Conservation (phyloP, 2,888 invertebrate genomes). For the Physocephala rufipes region DNA sequence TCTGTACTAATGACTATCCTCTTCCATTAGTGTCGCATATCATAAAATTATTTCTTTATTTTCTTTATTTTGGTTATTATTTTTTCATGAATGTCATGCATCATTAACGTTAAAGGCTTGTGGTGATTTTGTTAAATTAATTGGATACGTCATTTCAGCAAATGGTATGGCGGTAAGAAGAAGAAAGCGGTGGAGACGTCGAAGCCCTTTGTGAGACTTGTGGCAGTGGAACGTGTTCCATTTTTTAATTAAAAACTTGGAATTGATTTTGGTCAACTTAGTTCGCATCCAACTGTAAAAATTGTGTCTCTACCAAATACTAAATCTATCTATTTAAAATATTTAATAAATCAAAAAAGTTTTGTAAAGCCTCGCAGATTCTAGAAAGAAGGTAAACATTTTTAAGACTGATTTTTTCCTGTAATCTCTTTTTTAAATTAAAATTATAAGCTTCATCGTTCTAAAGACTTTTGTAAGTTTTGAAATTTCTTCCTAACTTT, state of each 20-base stretch:
- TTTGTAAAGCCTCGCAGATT: too few relatives aligned
- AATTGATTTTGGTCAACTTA: background rate
- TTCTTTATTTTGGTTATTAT: background rate
- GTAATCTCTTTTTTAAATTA: too few relatives aligned
- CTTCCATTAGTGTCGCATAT: background rate
- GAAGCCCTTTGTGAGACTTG: background rate
- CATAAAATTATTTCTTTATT: conserved; percentile 9
- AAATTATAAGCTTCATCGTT: too few relatives aligned
- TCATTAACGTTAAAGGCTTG: background rate
- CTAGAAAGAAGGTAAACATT: too few relatives aligned
- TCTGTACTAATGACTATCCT: background rate
- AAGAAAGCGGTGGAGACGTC: background rate
- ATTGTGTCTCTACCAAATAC: too few relatives aligned
- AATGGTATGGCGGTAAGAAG: background rate
- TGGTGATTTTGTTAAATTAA: conserved; percentile 6
- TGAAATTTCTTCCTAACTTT: too few relatives aligned
- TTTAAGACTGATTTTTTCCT: too few relatives aligned
- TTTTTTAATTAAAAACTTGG: too few relatives aligned
- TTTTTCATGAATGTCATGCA: background rate
- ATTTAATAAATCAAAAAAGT: too few relatives aligned
- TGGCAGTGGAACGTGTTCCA: background rate
- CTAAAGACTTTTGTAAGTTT: too few relatives aligned
- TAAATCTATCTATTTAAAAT: too few relatives aligned
- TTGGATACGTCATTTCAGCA: background rate
- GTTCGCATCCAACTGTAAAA: too few relatives aligned